Conservation (phyloP, 2,888 invertebrate genomes). For the Ptychoptera albimana region DNA sequence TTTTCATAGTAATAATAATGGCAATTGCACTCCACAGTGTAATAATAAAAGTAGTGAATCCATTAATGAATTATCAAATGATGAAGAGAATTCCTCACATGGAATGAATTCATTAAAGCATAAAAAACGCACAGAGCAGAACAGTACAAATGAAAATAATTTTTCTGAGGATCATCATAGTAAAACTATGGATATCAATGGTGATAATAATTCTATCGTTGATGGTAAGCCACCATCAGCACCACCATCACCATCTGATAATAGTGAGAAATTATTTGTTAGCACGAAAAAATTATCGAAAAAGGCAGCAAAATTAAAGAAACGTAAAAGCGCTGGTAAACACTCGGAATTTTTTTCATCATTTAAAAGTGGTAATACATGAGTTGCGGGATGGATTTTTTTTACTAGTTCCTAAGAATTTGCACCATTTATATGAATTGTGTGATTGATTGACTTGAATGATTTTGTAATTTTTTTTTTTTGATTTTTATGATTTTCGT, state of each 20-base stretch:
- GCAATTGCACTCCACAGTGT: slow-evolving; percentile 5
- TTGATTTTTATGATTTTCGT: background rate
- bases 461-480: background rate
- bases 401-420: background rate
- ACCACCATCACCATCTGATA: background rate
- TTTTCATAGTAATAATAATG: slow-evolving; percentile 15
- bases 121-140: background rate
- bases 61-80: too few relatives aligned
- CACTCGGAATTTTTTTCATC: slow-evolving; percentile 1
- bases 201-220: background rate
- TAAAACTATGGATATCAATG: background rate
- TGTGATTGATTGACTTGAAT: background rate
- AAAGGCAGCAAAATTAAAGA: slow-evolving; percentile 15
- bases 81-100: too few relatives aligned
- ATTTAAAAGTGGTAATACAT: background rate
- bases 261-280: slow-evolving; percentile 11
- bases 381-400: too few relatives aligned
- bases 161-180: slow-evolving; percentile 9
- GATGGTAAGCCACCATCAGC: slow-evolving; percentile 1
- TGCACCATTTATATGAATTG: background rate
- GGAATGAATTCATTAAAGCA: background rate
- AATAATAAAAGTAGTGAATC: background rate
- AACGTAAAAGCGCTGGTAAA: slow-evolving; percentile 25
- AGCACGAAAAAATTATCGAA: too few relatives aligned
- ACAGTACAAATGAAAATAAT: slow-evolving; percentile 9